Evolutionary conservation across 2,113 vertebrate genomes (phyloP).

Genomic region (Isurus oxyrinchus): DNA sequence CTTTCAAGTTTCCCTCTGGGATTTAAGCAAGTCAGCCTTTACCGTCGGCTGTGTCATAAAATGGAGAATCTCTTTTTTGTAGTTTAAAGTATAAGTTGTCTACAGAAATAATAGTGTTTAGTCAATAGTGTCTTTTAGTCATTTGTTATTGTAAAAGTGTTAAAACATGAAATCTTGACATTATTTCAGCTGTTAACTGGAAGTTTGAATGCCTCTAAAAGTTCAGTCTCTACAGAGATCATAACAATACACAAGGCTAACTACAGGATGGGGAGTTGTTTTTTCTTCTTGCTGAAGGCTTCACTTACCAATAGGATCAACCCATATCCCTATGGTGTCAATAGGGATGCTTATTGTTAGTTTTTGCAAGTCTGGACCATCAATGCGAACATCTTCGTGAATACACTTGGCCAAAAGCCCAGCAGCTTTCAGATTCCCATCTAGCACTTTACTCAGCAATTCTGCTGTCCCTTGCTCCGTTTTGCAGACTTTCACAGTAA

Average conservation of each 20-base stretch:
- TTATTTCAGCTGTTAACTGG: too few species aligned
- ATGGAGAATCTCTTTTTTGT: not conserved
- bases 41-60: too few species aligned
- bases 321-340: slow-evolving; percentile 61
- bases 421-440: slow-evolving; percentile 50
- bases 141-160: too few species aligned
- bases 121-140: too few species aligned
- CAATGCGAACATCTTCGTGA: slow-evolving; percentile 52
- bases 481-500: slow-evolving; percentile 57
- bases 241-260: not conserved
- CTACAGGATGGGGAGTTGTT: not conserved
- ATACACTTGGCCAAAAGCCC: slow-evolving; percentile 57
- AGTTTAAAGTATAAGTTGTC: not conserved
- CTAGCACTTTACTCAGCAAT: slow-evolving; percentile 56
- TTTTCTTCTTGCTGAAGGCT: not conserved
- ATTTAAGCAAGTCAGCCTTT: too few species aligned
- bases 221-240: not conserved
- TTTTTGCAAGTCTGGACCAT: slow-evolving; percentile 44
- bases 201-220: too few species aligned
- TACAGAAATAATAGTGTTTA: too few species aligned
- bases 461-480: slow-evolving; percentile 52
- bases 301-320: slow-evolving; percentile 64
- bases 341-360: slow-evolving; percentile 50
- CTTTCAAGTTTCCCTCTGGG: too few species aligned
- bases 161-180: too few species aligned